phyloP scores from a whole-genome alignment of 23 tunicate genomes.

The Clavelina lepadiformis region DNA sequence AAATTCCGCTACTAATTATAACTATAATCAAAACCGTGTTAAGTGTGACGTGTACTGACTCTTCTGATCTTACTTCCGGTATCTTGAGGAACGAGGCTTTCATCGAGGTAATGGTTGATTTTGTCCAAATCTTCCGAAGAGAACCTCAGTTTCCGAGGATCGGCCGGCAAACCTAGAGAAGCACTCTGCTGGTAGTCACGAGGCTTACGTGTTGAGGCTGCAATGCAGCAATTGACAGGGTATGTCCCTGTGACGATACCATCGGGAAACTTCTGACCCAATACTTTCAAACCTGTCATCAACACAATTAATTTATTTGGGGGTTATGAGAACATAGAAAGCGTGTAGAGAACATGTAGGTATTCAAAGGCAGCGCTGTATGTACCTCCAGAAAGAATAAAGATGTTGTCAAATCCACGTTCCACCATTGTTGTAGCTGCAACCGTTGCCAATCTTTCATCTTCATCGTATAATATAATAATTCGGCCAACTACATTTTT shows the following conservation, averaged over 20 bases:
- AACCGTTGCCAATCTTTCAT: conserved; percentile 62
- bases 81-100: conserved; percentile 89
- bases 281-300: conserved; percentile 70
- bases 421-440: conserved; percentile 98
- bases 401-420: conserved; percentile 95
- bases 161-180: conserved; percentile 27
- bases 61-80: conserved; percentile 70
- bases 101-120: conserved; percentile 81
- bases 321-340: not conserved
- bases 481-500: conserved; percentile 79
- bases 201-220: conserved; percentile 15
- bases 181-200: not conserved
- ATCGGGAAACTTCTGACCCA: conserved; percentile 85
- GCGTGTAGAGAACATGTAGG: not conserved
- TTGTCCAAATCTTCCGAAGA: conserved; percentile 86
- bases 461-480: conserved; percentile 90
- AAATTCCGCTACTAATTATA: not conserved
- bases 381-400: conserved; percentile 87
- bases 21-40: not conserved
- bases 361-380: not conserved
- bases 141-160: conserved; percentile 42
- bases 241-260: conserved; percentile 82
- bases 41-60: not conserved
- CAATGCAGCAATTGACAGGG: conserved; percentile 56
- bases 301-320: not conserved